These are phyloP conservation scores for Cotesia vestalis DNA, from an alignment of 1,140 invertebrate genomes.

Conservation along the genomic window DNA sequence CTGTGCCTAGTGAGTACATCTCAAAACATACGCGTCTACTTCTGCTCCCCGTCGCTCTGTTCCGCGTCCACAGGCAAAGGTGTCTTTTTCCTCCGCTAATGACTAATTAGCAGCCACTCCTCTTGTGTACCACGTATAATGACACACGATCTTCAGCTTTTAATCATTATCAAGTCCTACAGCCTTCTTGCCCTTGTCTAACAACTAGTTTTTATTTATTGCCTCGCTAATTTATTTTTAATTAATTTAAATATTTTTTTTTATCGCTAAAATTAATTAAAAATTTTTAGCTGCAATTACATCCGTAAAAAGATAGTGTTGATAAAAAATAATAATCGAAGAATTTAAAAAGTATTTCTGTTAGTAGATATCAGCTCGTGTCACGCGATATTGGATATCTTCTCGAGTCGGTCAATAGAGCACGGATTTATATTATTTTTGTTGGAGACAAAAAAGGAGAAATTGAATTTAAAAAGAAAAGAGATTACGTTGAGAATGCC, in stretches of 20 bases:
- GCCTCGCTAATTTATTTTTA: too few species aligned
- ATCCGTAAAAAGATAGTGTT: too few species aligned
- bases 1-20: neutral
- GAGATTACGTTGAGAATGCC: conserved; percentile 54
- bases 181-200: neutral
- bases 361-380: too few species aligned
- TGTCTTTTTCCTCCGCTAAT: conserved; percentile 67
- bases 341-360: too few species aligned
- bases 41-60: conserved; percentile 12
- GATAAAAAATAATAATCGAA: too few species aligned
- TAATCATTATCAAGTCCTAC: neutral
- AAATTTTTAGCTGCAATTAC: too few species aligned
- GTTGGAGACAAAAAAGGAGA: neutral
- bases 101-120: conserved; percentile 66
- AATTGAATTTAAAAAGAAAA: conserved; percentile 19
- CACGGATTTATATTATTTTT: conserved; percentile 17
- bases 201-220: conserved; percentile 26
- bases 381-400: neutral
- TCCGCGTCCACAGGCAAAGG: conserved; percentile 39
- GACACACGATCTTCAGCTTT: conserved; percentile 45
- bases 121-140: conserved; percentile 56
- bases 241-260: too few species aligned
- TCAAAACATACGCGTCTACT: neutral
- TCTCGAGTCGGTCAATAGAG: conserved; percentile 4
- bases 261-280: too few species aligned